Evolutionary conservation across 2,888 invertebrate species (phyloP), one percentile per base, ranked within the genome.

Genomic region (Ecliptopera silaceata): DNA sequence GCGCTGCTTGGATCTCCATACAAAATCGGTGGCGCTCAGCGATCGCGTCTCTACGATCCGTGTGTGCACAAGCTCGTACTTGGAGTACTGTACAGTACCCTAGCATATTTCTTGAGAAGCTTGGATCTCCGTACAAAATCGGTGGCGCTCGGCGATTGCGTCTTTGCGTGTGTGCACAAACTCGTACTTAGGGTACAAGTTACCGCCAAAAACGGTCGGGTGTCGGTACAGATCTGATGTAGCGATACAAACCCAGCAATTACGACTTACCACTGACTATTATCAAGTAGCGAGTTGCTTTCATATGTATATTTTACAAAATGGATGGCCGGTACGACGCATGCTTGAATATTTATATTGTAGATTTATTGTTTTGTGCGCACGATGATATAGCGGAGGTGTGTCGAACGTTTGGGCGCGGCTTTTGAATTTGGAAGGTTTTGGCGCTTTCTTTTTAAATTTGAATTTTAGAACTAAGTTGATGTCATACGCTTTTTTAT

Each of bases 221-320:
- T 80, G 84, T 83, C 72, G 77, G 76, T 63, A 63, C 63, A 80
- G 84, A 85, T 85, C 74, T 74, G 78, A 82, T 79, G 77, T 68
- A 60, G 71, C 82, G 86, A 87, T 86, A 86, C 74, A 69, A 79
- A 73, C 69, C 75, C 82, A 71, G 82, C 87, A 88, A 89, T 91
- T 90, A 88, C 84, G 80, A 79, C 76, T 81, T 84, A 84, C 83
- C 80, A 83, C 84, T 80, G 78, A 82, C 86, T 86, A 89, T 89
- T 91, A 91, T 90, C 87, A 89, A 90, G 90, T 91, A 90, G 86
- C 88, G 74, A 79, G 70, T 77, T 77, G 74, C 86, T 87, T 88
- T 87, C 88, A 88, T 89, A 89, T n/a, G n/a, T n/a, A n/a, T 88
- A 88, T 88, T 88, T 88, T 84, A 88, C 84, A 83, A 83, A 88